Evolutionary conservation across 2,113 vertebrate genomes (phyloP), one percentile per base, ranked within the genome.

Genomic region (Trichechus manatus): DNA sequence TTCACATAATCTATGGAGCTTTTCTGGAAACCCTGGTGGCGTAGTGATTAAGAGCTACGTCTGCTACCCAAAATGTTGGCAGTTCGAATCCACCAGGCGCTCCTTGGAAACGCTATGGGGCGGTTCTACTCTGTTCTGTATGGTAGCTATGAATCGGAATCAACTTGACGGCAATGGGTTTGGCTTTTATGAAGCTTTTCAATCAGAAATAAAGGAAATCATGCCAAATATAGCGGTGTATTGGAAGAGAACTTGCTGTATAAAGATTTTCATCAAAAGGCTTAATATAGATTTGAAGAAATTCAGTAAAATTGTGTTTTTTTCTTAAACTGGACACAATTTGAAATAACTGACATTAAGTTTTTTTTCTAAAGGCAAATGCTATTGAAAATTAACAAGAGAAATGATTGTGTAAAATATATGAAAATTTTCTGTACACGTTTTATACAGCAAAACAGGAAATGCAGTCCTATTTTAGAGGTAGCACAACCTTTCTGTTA

Each of bases 311-410:
- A 64, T 89, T 6, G 63, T 59, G 11, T 53, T 77, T 95, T 94
- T 95, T 77, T 56, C 15, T 17, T 13, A 56, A 92, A 81, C 1
- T 1, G 6, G 47, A 79, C 94, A 66, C 33, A 63, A 31, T 47
- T 93, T 63, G 7, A 93, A 75, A 23, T 44, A 59, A 70, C 47
- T 87, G 15, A 94, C 75, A 80, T 47, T 56, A 87, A 29, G 14
- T 1, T 53, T 33, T 66, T 33, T 85, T 56, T 68, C 86, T 25
- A 29, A 36, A 78, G 33, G 9, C 10, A 39, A 61, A 68, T 88
- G 33, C 33, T 96, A 31, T 27, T 89, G 33, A 78, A 89, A 91
- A 86, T 81, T 72, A 33, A 68, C 36, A 94, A 77, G 5, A 96
- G 8, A 91, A 93, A 87, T 90, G 14, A 80, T 44, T 88, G 39